A percentile compares a stretch with the other conserved stretches of the same genome.
These are phyloP conservation scores for Pachyramphus minor DNA, from an alignment of 2,113 vertebrate species.

Conservation along the genomic window DNA sequence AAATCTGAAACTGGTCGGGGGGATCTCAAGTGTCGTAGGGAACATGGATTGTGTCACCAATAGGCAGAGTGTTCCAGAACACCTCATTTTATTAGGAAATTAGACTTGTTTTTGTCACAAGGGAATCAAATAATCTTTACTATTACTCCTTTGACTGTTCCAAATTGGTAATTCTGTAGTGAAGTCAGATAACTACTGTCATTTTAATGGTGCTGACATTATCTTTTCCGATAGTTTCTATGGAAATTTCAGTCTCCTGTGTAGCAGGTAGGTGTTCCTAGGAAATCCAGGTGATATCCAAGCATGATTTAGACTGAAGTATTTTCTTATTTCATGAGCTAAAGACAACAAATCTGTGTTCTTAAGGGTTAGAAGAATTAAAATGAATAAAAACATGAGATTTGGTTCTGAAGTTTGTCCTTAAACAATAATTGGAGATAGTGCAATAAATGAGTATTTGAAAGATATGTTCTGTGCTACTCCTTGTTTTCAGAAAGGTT, in stretches of 20 bases:
- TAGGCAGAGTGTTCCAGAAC: background rate
- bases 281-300: background rate
- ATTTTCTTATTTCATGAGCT: background rate
- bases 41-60: background rate
- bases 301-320: background rate
- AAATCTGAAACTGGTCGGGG: background rate
- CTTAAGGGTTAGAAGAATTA: background rate
- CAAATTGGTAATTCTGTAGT: background rate
- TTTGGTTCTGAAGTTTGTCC: background rate
- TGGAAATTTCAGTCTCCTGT: background rate
- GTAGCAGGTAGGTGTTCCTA: background rate
- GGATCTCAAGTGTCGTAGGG: background rate
- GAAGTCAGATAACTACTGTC: background rate
- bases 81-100: background rate
- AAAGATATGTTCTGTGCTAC: background rate
- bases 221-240: background rate
- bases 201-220: background rate
- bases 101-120: background rate
- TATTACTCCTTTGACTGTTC: background rate
- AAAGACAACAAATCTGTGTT: background rate
- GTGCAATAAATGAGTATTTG: background rate
- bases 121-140: background rate
- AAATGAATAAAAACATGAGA: background rate
- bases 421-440: background rate
- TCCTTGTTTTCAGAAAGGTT: background rate